Percentiles rank a stretch among this genome's conserved stretches.
These are phyloP conservation scores for Xerus rutilus DNA, from an alignment of 2,797 vertebrate species.

Conservation along the genomic window DNA sequence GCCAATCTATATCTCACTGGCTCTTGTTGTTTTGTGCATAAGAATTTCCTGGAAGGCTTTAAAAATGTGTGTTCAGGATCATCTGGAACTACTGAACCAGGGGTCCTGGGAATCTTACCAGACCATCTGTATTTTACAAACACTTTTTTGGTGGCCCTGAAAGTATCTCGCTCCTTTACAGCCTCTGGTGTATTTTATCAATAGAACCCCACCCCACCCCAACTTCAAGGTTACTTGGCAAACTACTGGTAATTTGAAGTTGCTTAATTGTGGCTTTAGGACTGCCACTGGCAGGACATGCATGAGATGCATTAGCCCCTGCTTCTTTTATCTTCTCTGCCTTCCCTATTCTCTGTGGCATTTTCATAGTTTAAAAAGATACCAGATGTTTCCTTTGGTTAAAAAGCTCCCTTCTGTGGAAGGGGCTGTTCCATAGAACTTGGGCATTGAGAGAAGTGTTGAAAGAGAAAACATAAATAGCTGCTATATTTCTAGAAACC, in stretches of 20 bases:
- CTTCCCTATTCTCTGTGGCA: not conserved
- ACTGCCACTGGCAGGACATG: not conserved
- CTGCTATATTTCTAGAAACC: slow-evolving; percentile 54
- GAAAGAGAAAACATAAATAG: slow-evolving; percentile 51
- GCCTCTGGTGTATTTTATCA: not conserved
- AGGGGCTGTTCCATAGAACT: not conserved
- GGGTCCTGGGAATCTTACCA: not conserved
- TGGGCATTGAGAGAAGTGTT: not conserved
- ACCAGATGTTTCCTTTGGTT: slow-evolving; percentile 23
- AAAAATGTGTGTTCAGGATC: not conserved
- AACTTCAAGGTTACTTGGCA: not conserved
- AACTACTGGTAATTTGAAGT: not conserved
- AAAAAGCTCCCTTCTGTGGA: not conserved
- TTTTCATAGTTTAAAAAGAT: slow-evolving; percentile 3
- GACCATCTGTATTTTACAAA: not conserved
- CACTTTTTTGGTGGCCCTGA: not conserved
- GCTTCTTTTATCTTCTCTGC: not conserved
- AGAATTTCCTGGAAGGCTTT: not conserved
- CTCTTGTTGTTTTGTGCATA: not conserved
- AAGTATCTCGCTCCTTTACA: not conserved
- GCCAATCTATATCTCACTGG: not conserved
- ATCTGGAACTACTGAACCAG: not conserved
- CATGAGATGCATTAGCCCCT: fast-evolving
- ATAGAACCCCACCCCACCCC: no score
- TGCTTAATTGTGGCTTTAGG: not conserved